phyloP scores from a whole-genome alignment of 2,797 vertebrate species.

The Melanitta fusca region DNA sequence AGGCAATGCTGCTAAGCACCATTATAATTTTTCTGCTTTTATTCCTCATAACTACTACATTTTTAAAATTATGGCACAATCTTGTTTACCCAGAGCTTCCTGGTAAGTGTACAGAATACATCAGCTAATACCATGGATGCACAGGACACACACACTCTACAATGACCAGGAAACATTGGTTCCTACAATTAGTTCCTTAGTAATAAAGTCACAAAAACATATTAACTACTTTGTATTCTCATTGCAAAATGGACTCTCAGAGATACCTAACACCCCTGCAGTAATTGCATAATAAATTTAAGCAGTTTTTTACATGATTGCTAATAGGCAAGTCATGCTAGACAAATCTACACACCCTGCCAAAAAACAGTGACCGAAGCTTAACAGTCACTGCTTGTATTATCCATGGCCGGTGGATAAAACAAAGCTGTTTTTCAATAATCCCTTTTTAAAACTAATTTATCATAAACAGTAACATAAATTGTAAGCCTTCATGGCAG shows the following conservation, averaged over 20 bases:
- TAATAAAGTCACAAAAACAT: neutral
- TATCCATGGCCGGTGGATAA: neutral
- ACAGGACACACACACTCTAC: accelerated
- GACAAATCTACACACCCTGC: neutral
- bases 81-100: neutral
- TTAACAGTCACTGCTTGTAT: neutral
- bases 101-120: neutral
- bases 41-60: neutral
- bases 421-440: neutral
- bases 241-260: neutral
- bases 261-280: neutral
- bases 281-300: neutral
- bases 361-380: neutral
- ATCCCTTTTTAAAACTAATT: neutral
- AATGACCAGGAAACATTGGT: neutral
- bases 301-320: neutral
- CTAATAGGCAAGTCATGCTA: neutral
- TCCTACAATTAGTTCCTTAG: neutral
- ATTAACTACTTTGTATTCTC: neutral
- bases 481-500: neutral
- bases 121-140: neutral
- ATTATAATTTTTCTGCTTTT: constrained; percentile 1
- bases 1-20: constrained; percentile 1
- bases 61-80: neutral
- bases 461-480: neutral